Evolutionary conservation across 2,113 vertebrate genomes (phyloP).

Genomic region (Egretta garzetta): DNA sequence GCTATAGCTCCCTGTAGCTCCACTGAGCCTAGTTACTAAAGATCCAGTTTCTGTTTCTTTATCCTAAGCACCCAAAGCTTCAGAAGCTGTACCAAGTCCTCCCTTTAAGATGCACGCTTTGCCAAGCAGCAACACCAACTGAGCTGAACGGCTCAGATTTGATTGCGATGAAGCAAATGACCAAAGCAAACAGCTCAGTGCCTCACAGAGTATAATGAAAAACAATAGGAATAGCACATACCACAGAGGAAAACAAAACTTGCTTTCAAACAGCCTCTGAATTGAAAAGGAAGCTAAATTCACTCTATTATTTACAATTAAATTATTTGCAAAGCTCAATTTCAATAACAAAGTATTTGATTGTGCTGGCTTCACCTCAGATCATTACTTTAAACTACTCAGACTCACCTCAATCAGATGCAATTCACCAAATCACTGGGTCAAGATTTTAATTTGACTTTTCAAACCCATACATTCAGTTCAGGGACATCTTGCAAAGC

Average conservation of each 20-base stretch:
- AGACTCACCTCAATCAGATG: not conserved
- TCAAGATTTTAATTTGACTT: not conserved
- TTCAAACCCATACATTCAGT: not conserved
- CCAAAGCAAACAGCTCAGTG: not conserved
- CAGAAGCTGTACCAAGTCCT: not conserved
- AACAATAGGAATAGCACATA: not conserved
- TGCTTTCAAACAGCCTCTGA: not conserved
- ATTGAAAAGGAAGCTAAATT: not conserved
- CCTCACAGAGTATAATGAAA: not conserved
- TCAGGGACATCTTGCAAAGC: not conserved
- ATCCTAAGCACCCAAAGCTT: not conserved
- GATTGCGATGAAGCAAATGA: not conserved
- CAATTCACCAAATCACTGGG: not conserved
- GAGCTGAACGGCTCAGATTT: not conserved
- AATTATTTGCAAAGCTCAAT: not conserved
- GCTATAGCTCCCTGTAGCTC: not conserved
- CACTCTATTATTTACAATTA: not conserved
- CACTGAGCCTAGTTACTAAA: not conserved
- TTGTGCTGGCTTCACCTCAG: not conserved
- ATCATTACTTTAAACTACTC: not conserved
- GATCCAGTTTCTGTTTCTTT: not conserved
- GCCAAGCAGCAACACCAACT: not conserved
- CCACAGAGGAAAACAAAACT: not conserved
- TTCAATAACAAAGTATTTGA: not conserved
- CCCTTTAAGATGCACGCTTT: not conserved